These are phyloP conservation scores for Macroramphosus scolopax DNA, from an alignment of 2,797 vertebrate genomes.

Conservation along the genomic window DNA sequence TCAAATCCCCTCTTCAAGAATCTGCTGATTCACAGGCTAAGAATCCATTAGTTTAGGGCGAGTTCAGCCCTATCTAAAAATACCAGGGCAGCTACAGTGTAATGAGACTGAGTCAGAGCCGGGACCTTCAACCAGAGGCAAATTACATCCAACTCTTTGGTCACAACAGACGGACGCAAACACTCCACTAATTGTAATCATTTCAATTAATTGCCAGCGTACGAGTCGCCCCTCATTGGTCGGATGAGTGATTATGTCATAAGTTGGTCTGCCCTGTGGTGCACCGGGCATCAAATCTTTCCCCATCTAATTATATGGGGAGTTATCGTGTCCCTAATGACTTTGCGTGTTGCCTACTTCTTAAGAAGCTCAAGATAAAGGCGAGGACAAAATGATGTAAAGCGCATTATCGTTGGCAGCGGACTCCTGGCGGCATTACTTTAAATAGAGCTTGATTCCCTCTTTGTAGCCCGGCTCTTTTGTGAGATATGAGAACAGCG, in stretches of 20 bases:
- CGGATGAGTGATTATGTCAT: slow-evolving; percentile 63
- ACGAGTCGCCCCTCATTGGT: slow-evolving; percentile 54
- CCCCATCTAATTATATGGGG: slow-evolving; percentile 70
- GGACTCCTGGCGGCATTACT: slow-evolving; percentile 65
- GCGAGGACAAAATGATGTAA: slow-evolving; percentile 72
- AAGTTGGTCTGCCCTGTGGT: slow-evolving; percentile 66
- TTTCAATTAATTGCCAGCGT: slow-evolving; percentile 64
- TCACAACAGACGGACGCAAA: slow-evolving; percentile 54
- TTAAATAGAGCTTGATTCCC: slow-evolving; percentile 67
- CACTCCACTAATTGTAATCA: slow-evolving; percentile 62
- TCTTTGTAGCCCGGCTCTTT: slow-evolving; percentile 64
- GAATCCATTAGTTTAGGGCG: slow-evolving; percentile 39
- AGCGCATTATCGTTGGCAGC: slow-evolving; percentile 70
- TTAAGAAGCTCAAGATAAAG: slow-evolving; percentile 73
- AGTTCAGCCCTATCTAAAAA: slow-evolving; percentile 39
- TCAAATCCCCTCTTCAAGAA: slow-evolving; percentile 29
- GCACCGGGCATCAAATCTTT: slow-evolving; percentile 63
- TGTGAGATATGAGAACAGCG: slow-evolving; percentile 61
- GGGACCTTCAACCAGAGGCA: slow-evolving; percentile 38
- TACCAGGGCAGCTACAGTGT: slow-evolving; percentile 19
- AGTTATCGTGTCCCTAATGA: slow-evolving; percentile 73
- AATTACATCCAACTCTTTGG: slow-evolving; percentile 49
- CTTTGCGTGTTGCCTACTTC: slow-evolving; percentile 69
- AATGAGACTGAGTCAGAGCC: slow-evolving; percentile 47
- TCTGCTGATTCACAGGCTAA: slow-evolving; percentile 45